phyloP scores from a whole-genome alignment of 2,797 vertebrate species.

The Eulemur coronatus region DNA sequence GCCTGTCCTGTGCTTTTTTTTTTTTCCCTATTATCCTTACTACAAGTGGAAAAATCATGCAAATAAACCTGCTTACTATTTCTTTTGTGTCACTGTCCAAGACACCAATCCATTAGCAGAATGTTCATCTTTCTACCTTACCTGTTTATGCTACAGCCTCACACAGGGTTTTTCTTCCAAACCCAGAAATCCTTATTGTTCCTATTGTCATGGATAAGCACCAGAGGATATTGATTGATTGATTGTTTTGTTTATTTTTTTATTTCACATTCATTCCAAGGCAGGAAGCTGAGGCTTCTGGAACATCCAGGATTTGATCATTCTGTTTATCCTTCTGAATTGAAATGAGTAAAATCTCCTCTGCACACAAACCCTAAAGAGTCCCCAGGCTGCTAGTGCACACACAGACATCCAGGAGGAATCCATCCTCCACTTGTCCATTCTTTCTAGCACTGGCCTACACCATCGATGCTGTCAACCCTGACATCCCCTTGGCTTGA shows the following conservation, averaged over 20 bases:
- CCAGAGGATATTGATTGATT: background rate
- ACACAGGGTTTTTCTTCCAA: background rate
- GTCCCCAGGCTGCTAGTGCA: background rate
- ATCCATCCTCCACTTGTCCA: background rate
- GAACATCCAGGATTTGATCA: background rate
- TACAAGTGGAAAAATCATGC: background rate
- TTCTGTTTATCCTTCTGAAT: constrained; percentile 12
- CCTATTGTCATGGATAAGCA: background rate
- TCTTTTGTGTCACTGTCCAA: background rate
- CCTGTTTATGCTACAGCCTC: background rate
- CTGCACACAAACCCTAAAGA: background rate
- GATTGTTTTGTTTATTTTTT: background rate
- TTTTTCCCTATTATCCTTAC: background rate
- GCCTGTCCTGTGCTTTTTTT: background rate
- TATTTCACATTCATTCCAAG: background rate
- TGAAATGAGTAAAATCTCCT: background rate
- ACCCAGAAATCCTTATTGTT: background rate
- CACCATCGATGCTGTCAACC: background rate
- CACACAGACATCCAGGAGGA: background rate
- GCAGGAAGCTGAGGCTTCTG: background rate
- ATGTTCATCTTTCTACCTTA: background rate
- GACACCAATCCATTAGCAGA: background rate
- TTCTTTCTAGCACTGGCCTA: background rate
- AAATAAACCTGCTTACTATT: background rate
- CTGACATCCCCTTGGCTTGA: background rate